Conservation (phyloP, 2,888 invertebrate species). For the Drosophila helvetica region DNA sequence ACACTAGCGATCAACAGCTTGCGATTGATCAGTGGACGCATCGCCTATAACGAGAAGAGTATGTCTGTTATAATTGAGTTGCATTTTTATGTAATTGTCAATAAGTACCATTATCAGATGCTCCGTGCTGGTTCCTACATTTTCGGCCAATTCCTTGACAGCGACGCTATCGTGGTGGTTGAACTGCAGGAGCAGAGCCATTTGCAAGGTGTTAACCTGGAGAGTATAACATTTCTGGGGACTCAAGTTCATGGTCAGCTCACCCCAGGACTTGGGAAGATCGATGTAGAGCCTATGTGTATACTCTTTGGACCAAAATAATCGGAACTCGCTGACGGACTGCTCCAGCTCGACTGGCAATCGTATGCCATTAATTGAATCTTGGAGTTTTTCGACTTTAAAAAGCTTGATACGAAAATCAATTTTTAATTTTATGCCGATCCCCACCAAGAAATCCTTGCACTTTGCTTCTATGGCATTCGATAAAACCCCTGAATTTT, state of each 20-base stretch:
- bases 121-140: neutral
- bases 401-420: conserved; percentile 15
- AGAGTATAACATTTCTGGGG: neutral
- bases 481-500: neutral
- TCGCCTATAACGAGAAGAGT: neutral
- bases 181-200: conserved; percentile 25
- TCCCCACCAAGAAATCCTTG: neutral
- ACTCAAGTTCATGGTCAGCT: conserved; percentile 5
- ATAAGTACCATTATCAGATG: conserved; percentile 9
- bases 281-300: neutral
- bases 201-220: conserved; percentile 10
- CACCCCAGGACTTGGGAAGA: neutral
- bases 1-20: neutral
- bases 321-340: neutral
- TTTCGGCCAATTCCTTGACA: neutral
- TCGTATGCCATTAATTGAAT: neutral
- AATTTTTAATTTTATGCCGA: neutral
- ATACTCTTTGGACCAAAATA: neutral
- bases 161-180: conserved; percentile 7
- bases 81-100: neutral
- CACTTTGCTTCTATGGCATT: neutral
- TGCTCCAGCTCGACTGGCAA: conserved; percentile 16
- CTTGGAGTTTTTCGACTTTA: rapidly evolving
- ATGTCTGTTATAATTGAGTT: neutral
- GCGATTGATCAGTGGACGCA: neutral